A percentile compares a stretch with the other conserved stretches of the same genome.
phyloP scores from a whole-genome alignment of 2,888 invertebrate genomes.

The Tachina grossa region DNA sequence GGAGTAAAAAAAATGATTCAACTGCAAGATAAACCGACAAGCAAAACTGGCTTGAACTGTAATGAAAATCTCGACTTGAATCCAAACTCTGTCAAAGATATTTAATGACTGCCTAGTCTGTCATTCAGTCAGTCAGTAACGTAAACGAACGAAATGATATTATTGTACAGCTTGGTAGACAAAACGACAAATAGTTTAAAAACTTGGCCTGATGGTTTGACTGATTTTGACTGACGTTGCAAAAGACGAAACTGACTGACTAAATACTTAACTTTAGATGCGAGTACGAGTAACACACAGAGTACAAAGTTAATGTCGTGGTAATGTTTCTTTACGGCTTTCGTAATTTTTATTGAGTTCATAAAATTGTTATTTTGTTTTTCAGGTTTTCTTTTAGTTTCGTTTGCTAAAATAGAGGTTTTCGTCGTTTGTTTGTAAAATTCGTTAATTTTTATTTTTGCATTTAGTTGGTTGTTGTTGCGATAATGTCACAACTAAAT shows the following conservation, averaged over 20 bases:
- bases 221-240: slow-evolving; percentile 43
- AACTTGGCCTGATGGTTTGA: slow-evolving; percentile 12
- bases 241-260: slow-evolving; percentile 33
- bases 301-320: slow-evolving; percentile 68
- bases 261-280: slow-evolving; percentile 19
- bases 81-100: slow-evolving; percentile 28
- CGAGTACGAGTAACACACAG: background rate
- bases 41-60: background rate
- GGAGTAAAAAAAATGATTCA: slow-evolving; percentile 17
- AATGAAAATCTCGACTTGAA: slow-evolving; percentile 20
- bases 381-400: background rate
- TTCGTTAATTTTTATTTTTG: slow-evolving; percentile 18
- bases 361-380: slow-evolving; percentile 22
- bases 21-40: slow-evolving; percentile 15
- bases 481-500: slow-evolving; percentile 61
- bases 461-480: slow-evolving; percentile 32
- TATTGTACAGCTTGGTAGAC: slow-evolving; percentile 7
- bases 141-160: background rate
- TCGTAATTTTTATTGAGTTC: slow-evolving; percentile 22
- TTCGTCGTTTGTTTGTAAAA: background rate
- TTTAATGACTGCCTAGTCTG: background rate
- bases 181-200: slow-evolving; percentile 28
- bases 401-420: slow-evolving; percentile 28
- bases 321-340: slow-evolving; percentile 35
- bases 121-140: background rate